Conservation (phyloP, 2,888 invertebrate species). For the Conchocele bisecta region DNA sequence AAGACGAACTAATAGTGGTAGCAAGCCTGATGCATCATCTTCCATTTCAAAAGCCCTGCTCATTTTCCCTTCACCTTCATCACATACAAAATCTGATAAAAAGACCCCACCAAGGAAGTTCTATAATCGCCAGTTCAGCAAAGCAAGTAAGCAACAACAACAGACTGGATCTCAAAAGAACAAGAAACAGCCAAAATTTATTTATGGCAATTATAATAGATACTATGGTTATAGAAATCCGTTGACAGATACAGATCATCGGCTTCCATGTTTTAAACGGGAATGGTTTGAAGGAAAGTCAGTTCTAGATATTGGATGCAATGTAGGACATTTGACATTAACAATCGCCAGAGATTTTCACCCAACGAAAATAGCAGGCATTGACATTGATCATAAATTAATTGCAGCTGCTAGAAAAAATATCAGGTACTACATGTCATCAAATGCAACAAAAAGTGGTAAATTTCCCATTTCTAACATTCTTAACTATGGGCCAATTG, state of each 20-base stretch:
- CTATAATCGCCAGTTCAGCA: constrained; percentile 49
- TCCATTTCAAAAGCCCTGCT: constrained; percentile 51
- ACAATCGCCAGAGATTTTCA: constrained; percentile 93
- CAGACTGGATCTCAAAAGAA: constrained; percentile 46
- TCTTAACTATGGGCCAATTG: constrained; percentile 91
- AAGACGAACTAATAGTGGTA: constrained; percentile 69
- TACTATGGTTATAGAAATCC: constrained; percentile 97
- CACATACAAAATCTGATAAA: constrained; percentile 31
- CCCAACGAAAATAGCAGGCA: constrained; percentile 93
- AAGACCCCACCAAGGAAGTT: constrained; percentile 60
- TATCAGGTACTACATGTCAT: constrained; percentile 87
- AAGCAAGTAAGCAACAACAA: constrained; percentile 17
- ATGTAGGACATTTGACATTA: constrained; percentile 97
- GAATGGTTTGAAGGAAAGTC: constrained; percentile 94
- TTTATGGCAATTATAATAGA: constrained; percentile 98
- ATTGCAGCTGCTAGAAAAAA: constrained; percentile 90
- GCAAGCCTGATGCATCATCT: constrained; percentile 54
- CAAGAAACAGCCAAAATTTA: constrained; percentile 87
- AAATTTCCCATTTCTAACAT: constrained; percentile 94
- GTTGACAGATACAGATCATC: constrained; percentile 89
- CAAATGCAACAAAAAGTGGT: constrained; percentile 64
- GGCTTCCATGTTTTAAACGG: constrained; percentile 91
- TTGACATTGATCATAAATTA: constrained; percentile 96
- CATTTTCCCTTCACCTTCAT: constrained; percentile 42
- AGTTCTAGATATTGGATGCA: constrained; percentile 98